phyloP scores from a whole-genome alignment of 1,140 invertebrate species.

The Trichogramma pretiosum region DNA sequence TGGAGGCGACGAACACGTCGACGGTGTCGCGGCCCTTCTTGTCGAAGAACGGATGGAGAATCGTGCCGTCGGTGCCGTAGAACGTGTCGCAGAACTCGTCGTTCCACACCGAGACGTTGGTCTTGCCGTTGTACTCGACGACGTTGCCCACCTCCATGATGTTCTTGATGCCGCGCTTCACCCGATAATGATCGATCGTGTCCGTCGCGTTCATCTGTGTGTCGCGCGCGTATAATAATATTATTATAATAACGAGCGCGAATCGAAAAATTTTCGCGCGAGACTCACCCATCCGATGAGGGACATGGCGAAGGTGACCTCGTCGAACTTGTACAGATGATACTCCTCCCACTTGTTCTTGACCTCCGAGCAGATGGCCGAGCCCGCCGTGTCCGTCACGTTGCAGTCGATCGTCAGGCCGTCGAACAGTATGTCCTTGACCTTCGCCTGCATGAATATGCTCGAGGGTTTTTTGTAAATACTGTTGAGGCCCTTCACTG shows the following conservation, averaged over 20 bases:
- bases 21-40: constrained; percentile 47
- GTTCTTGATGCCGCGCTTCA: constrained; percentile 56
- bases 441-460: constrained; percentile 54
- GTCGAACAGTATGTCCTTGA: constrained; percentile 59
- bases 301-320: background rate
- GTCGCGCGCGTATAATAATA: no score
- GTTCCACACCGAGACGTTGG: constrained; percentile 50
- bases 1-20: constrained; percentile 53
- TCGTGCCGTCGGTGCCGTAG: constrained; percentile 65
- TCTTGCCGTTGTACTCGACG: constrained; percentile 51
- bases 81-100: constrained; percentile 57
- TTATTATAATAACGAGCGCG: no score
- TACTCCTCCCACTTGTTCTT: background rate
- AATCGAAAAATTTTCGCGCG: no score
- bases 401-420: constrained; percentile 62
- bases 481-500: no score
- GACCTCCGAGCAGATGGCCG: background rate
- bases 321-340: background rate
- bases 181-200: constrained; percentile 49
- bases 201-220: constrained; percentile 56
- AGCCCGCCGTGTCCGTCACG: background rate
- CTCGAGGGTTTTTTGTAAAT: constrained; percentile 47
- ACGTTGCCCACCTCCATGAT: constrained; percentile 59
- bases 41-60: constrained; percentile 62
- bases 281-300: background rate